phyloP scores from a whole-genome alignment of 2,113 vertebrate genomes.

The Hipposideros armiger region DNA sequence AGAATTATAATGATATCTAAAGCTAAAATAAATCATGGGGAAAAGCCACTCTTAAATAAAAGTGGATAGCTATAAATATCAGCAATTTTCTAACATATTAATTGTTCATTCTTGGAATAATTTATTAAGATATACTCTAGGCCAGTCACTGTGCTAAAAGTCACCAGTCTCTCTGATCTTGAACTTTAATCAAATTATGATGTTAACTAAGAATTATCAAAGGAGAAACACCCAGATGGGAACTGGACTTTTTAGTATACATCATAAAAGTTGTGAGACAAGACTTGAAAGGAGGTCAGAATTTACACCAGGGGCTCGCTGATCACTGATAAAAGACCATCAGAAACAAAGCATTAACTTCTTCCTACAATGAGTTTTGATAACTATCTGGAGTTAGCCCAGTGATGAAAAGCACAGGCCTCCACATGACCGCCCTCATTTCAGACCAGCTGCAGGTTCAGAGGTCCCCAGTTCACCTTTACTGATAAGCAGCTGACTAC shows the following conservation, averaged over 20 bases:
- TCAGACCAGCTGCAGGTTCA: background rate
- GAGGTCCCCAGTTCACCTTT: background rate
- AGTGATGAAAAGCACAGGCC: background rate
- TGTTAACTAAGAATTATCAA: background rate
- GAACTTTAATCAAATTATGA: background rate
- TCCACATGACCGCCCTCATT: background rate
- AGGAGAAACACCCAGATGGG: background rate
- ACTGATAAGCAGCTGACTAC: too few species aligned
- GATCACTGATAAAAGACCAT: background rate
- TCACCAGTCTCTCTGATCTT: background rate
- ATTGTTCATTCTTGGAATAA: background rate
- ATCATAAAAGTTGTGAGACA: background rate
- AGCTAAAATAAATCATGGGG: background rate
- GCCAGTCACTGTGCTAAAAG: background rate
- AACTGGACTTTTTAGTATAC: background rate
- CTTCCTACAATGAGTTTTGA: background rate
- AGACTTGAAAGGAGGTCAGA: background rate
- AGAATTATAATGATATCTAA: background rate
- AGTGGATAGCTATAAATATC: background rate
- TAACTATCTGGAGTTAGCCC: background rate
- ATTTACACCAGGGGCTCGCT: background rate
- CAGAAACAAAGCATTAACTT: background rate
- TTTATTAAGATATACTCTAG: background rate
- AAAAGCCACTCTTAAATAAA: background rate
- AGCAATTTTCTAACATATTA: background rate